Evolutionary conservation across 2,113 vertebrate species (phyloP).

Genomic region (Heterotilapia buettikoferi): DNA sequence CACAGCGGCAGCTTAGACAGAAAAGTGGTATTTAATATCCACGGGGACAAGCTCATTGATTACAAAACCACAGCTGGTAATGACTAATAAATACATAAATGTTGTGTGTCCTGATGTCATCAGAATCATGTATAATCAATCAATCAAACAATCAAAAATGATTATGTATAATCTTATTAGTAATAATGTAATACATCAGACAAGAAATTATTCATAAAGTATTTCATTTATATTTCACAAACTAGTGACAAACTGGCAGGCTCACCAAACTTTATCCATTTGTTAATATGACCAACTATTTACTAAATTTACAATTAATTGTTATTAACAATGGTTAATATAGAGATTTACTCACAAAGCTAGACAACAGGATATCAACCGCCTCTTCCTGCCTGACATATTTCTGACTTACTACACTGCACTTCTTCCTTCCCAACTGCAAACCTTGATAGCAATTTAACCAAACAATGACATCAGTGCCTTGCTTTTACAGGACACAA

Average conservation of each 20-base stretch:
- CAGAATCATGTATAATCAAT: neutral
- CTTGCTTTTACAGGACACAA: neutral
- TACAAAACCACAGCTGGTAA: neutral
- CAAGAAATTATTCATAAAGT: neutral
- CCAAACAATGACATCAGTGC: neutral
- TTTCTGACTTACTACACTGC: neutral
- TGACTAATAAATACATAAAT: neutral
- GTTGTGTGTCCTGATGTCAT: rapidly evolving
- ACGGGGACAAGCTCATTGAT: neutral
- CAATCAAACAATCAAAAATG: neutral
- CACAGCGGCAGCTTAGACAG: neutral
- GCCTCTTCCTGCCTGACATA: neutral
- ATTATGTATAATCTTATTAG: neutral
- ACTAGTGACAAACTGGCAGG: neutral
- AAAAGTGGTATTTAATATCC: neutral
- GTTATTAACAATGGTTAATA: neutral
- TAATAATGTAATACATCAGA: neutral
- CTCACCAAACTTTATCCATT: neutral
- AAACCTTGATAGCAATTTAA: neutral
- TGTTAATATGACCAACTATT: neutral
- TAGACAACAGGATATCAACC: neutral
- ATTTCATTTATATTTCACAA: neutral
- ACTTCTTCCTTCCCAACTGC: neutral
- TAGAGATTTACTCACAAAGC: neutral
- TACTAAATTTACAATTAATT: neutral